These are phyloP conservation scores for Schizopygopsis pylzovi DNA, from an alignment of 2,797 vertebrate genomes.

Conservation along the genomic window DNA sequence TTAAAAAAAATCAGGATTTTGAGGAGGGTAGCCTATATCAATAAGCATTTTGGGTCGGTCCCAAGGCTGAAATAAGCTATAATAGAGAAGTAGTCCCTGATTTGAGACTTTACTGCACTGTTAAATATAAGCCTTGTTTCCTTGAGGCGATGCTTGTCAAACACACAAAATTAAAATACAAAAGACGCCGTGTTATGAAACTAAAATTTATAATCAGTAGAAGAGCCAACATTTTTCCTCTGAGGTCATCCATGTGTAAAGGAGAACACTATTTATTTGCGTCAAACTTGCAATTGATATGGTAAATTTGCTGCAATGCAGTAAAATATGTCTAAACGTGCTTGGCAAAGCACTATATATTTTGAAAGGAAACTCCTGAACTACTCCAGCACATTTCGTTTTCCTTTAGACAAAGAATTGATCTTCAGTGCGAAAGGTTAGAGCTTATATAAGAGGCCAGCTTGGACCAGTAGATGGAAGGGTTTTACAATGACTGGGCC, in stretches of 20 bases:
- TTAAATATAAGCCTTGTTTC: conserved; percentile 70
- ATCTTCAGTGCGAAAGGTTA: conserved; percentile 22
- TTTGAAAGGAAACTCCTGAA: conserved; percentile 3
- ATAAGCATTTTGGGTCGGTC: conserved; percentile 46
- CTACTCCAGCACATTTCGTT: neutral
- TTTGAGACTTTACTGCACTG: conserved; percentile 66
- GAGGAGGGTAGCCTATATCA: conserved; percentile 49
- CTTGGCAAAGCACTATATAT: neutral
- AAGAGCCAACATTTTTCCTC: conserved; percentile 8
- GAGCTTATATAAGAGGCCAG: conserved; percentile 10
- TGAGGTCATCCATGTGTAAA: conserved; percentile 1
- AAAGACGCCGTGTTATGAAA: conserved; percentile 27
- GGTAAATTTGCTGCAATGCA: neutral
- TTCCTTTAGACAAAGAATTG: conserved; percentile 26
- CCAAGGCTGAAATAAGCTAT: conserved; percentile 65
- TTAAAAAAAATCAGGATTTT: conserved; percentile 62
- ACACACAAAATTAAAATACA: conserved; percentile 54
- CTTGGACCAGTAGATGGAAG: conserved; percentile 10
- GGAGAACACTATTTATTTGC: conserved; percentile 13
- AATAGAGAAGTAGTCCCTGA: conserved; percentile 65
- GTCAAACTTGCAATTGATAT: conserved; percentile 6
- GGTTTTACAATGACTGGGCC: conserved; percentile 3
- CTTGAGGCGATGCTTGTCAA: conserved; percentile 67
- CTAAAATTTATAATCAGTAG: conserved; percentile 38
- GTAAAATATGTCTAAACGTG: neutral